A percentile compares a stretch with the other conserved stretches of the same genome.
Evolutionary conservation across 1,140 invertebrate genomes (phyloP).

Genomic region (Nasonia longicornis): DNA sequence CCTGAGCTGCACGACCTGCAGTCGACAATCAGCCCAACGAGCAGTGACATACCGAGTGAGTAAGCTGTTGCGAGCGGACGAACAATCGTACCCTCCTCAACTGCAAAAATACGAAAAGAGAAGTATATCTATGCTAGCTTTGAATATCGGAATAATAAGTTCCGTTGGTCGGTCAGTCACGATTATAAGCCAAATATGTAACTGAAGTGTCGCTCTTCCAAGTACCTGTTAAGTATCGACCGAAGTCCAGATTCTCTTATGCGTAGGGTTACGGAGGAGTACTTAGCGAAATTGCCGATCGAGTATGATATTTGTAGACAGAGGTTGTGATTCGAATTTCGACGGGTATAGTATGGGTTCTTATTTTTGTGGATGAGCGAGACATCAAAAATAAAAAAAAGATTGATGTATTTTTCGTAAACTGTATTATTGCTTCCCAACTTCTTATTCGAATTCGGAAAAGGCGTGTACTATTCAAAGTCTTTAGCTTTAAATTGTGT

Average conservation of each 20-base stretch:
- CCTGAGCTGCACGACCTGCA: constrained; percentile 53
- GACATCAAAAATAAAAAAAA: background rate
- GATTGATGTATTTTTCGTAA: background rate
- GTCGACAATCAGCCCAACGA: constrained; percentile 57
- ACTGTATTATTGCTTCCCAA: background rate
- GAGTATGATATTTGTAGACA: background rate
- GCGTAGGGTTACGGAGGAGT: background rate
- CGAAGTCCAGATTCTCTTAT: background rate
- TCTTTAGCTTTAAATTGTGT: background rate
- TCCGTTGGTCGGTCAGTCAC: background rate
- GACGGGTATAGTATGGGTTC: no score
- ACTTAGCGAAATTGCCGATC: constrained; percentile 1
- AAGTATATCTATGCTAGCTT: background rate
- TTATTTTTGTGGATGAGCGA: background rate
- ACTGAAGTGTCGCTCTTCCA: background rate
- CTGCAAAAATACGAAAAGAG: background rate
- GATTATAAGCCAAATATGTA: background rate
- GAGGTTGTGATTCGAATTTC: no score
- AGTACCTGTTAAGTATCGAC: background rate
- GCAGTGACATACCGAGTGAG: constrained; percentile 60
- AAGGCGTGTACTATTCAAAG: background rate
- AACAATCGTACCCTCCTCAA: background rate
- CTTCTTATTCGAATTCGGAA: no score
- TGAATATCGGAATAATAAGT: background rate
- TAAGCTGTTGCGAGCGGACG: constrained; percentile 41